A percentile compares a stretch with the other conserved stretches of the same genome.
Evolutionary conservation across 2,113 vertebrate genomes (phyloP).

Genomic region (Coptodon rendalli): DNA sequence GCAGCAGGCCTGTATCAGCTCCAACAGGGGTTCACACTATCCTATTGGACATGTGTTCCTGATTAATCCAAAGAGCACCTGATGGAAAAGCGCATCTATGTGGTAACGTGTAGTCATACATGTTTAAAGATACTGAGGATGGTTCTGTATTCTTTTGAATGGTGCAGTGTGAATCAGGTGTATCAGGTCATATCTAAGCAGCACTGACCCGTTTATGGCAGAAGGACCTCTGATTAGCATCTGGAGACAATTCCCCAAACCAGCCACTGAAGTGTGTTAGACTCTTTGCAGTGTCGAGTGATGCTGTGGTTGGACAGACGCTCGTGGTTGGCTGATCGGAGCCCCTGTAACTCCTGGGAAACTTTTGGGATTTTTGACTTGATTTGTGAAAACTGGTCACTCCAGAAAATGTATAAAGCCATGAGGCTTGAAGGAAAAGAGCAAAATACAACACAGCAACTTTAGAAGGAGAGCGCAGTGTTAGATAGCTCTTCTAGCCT

Average conservation of each 20-base stretch:
- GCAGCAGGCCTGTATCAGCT: not conserved
- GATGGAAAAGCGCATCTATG: not conserved
- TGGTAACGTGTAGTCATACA: not conserved
- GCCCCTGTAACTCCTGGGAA: not conserved
- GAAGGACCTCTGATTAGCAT: not conserved
- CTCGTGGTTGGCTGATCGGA: not conserved
- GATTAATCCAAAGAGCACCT: constrained; percentile 25
- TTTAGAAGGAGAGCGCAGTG: not conserved
- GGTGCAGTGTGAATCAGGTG: not conserved
- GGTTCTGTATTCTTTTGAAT: not conserved
- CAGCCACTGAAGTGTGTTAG: not conserved
- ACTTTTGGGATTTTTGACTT: not conserved
- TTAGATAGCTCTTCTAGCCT: not conserved
- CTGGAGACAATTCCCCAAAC: not conserved
- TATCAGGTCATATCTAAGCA: not conserved
- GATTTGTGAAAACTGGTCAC: not conserved
- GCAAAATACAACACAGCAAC: not conserved
- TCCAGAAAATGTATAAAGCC: not conserved
- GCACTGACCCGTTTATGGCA: not conserved
- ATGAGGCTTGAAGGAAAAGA: not conserved
- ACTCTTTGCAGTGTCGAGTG: not conserved
- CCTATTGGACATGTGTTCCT: not conserved
- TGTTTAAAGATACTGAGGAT: not conserved
- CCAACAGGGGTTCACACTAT: not conserved
- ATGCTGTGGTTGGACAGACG: not conserved